A percentile compares a stretch with the other conserved stretches of the same genome.
These are phyloP conservation scores for Acanthosoma haemorrhoidale DNA, from an alignment of 2,888 invertebrate species.

Conservation along the genomic window DNA sequence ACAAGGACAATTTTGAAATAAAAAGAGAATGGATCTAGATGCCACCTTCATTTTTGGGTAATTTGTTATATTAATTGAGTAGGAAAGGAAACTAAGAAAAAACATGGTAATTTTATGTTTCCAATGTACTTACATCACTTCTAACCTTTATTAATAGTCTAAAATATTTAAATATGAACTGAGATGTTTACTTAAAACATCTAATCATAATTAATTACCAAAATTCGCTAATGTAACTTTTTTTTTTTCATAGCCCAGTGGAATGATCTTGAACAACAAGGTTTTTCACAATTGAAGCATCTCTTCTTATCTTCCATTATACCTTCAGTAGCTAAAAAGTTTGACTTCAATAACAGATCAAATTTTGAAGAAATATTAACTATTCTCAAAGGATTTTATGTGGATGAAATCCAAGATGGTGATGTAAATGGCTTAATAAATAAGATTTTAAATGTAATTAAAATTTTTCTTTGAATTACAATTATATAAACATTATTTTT, in stretches of 20 bases:
- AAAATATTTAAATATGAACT: too few relatives aligned
- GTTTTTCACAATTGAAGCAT: constrained; percentile 52
- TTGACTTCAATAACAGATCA: constrained; percentile 44
- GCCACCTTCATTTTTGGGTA: too few relatives aligned
- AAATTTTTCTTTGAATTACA: neutral
- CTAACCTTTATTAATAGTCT: too few relatives aligned
- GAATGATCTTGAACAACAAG: constrained; percentile 55
- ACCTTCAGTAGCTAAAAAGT: constrained; percentile 53
- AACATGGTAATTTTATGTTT: too few relatives aligned
- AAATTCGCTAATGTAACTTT: too few relatives aligned
- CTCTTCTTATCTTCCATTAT: constrained; percentile 56
- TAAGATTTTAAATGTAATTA: constrained; percentile 47
- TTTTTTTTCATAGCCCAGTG: constrained; percentile 51
- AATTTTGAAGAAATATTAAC: constrained; percentile 44
- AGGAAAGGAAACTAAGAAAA: too few relatives aligned
- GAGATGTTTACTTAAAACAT: too few relatives aligned
- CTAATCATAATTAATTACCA: too few relatives aligned
- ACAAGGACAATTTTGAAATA: too few relatives aligned
- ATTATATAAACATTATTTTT: neutral
- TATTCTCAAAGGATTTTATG: constrained; percentile 56
- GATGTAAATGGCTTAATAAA: constrained; percentile 49
- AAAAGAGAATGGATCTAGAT: too few relatives aligned
- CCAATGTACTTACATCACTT: too few relatives aligned
- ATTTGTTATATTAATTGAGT: too few relatives aligned
- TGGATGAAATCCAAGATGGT: constrained; percentile 46